Base-by-base conservation (phyloP, 2,888 invertebrate genomes). In the Brachyopa scutellaris region DNA sequence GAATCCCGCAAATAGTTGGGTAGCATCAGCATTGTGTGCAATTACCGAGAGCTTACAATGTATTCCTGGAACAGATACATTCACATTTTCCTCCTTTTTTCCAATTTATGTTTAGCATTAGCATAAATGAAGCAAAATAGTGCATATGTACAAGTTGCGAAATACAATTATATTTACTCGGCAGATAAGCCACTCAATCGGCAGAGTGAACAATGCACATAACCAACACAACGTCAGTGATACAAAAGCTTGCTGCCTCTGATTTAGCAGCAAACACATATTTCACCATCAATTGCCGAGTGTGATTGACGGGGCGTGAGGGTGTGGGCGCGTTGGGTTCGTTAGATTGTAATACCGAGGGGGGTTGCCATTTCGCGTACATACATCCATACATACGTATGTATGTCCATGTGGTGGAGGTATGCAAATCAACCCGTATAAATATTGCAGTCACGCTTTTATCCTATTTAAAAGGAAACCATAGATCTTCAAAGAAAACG, bases 371-470 rank as follows among this genome's bases (percentile, higher is more conserved):
- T n/a, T n/a, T n/a, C n/a, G n/a, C n/a, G n/a, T n/a, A n/a, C n/a
- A n/a, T 26, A 26, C 26, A 6, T 26, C 6, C 26, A 5, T 6
- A 26, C 6, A 26, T 26, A 26, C 6, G 26, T 26, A 26, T 26
- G 26, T 3, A 26, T 5, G n/a, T 42, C 7, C 13, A 15, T 21
- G 17, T 21, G 29, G 31, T 45, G 66, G 31, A 61, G 74, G 79
- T 77, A 85, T 84, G 85, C 66, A 85, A 85, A 85, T 84, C 80
- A 84, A 77, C 70, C 77, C 59, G 84, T 73, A 83, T 84, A 83
- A 84, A 82, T 85, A 85, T 84, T 84, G 84, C 80, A 85, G 85
- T 85, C 85, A 85, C 85, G 85, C 79, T 78, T 84, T 84, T 84
- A 84, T 85, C 84, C 78, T 59, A 69, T 82, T 57, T 84, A 79